phyloP scores from a whole-genome alignment of 2,797 vertebrate genomes.

The Poeciliopsis presidionis region DNA sequence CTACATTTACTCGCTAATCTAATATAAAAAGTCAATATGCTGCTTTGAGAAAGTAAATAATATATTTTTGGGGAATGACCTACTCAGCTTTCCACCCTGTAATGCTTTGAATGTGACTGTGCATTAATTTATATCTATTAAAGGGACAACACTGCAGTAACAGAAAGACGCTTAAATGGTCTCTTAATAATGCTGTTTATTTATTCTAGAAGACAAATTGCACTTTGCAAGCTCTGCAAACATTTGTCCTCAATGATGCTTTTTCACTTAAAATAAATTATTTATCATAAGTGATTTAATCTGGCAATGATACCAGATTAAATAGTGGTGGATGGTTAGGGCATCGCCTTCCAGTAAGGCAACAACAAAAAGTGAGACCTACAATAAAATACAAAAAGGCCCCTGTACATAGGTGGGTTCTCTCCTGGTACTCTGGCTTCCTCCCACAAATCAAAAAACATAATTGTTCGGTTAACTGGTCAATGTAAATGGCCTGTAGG shows the following conservation, averaged over 20 bases:
- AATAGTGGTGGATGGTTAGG: too few species aligned
- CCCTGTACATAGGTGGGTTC: too few species aligned
- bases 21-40: conserved; percentile 72
- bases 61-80: conserved; percentile 59
- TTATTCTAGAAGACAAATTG: conserved; percentile 67
- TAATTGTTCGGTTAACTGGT: too few species aligned
- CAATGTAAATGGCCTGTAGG: too few species aligned
- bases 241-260: conserved; percentile 41
- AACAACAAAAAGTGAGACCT: neutral
- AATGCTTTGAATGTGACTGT: conserved; percentile 31
- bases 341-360: neutral
- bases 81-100: conserved; percentile 26
- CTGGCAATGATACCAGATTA: neutral
- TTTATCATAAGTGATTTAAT: neutral
- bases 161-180: conserved; percentile 53
- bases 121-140: conserved; percentile 49
- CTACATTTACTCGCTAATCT: conserved; percentile 68
- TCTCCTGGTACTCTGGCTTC: too few species aligned
- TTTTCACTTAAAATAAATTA: conserved; percentile 58
- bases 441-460: too few species aligned
- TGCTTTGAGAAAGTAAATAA: conserved; percentile 49
- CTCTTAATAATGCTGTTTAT: conserved; percentile 61
- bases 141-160: conserved; percentile 44
- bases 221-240: conserved; percentile 41
- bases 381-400: neutral